Evolutionary conservation across 2,888 invertebrate species (phyloP).

Genomic region (Agonopterix alstromeriana): DNA sequence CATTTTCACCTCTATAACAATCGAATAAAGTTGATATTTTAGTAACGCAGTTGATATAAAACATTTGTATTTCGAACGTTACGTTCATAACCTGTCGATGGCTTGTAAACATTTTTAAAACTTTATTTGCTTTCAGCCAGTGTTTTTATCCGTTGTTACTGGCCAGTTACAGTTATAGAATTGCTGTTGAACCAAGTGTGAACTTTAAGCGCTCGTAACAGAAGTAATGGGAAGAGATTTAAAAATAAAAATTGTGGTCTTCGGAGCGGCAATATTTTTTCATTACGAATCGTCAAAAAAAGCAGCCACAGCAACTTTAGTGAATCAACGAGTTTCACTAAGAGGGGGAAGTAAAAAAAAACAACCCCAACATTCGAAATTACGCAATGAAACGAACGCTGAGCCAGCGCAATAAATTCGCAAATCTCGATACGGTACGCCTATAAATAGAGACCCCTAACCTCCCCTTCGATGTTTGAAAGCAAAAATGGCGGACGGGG

Average conservation of each 20-base stretch:
- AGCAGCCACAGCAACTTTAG: constrained; percentile 29
- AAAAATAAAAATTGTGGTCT: no score
- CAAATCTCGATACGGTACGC: constrained; percentile 51
- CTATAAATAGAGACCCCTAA: constrained; percentile 33
- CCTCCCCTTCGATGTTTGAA: constrained; percentile 60
- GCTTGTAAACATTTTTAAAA: neutral
- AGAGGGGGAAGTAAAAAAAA: constrained; percentile 28
- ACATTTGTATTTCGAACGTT: no score
- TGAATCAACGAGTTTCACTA: constrained; percentile 23
- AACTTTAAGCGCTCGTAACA: no score
- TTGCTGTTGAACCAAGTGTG: no score
- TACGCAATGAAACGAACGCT: constrained; percentile 65
- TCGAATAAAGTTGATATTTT: no score
- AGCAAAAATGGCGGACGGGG: constrained; percentile 59
- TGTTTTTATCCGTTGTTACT: neutral
- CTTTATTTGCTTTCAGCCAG: neutral
- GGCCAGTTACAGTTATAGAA: neutral
- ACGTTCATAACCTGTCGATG: neutral
- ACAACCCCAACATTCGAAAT: constrained; percentile 37
- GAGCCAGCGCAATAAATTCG: constrained; percentile 59
- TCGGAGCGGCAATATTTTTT: neutral
- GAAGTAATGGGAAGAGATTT: no score
- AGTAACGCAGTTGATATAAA: no score
- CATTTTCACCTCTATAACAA: no score
- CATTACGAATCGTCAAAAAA: constrained; percentile 14